These are phyloP conservation scores for Gorsachius goisagi DNA, from an alignment of 2,113 vertebrate genomes.

Conservation along the genomic window DNA sequence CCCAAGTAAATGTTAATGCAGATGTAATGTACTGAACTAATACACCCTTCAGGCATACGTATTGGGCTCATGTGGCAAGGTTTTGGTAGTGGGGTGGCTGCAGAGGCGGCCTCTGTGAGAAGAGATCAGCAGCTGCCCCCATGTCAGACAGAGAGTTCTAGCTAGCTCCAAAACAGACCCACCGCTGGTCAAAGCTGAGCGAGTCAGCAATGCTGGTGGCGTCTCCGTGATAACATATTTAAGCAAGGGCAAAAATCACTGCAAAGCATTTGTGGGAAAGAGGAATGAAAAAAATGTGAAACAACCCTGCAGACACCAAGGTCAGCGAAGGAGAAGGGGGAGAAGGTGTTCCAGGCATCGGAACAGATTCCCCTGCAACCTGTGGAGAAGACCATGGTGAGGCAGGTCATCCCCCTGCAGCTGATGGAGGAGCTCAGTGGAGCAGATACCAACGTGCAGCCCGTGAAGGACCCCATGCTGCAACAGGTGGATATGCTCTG, in stretches of 20 bases:
- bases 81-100: neutral
- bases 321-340: neutral
- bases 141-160: neutral
- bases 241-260: neutral
- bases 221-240: rapidly evolving
- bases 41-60: neutral
- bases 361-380: neutral
- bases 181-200: neutral
- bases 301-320: neutral
- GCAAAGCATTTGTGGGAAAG: neutral
- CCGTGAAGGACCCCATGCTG: neutral
- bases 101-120: neutral
- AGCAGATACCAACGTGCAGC: neutral
- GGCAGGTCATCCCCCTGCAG: neutral
- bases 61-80: neutral
- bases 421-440: neutral
- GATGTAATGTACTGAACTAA: neutral
- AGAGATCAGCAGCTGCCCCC: neutral
- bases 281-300: neutral
- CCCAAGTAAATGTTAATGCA: neutral
- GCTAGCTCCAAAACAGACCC: neutral
- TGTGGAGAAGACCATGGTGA: neutral
- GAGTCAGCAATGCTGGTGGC: rapidly evolving
- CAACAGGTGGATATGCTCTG: neutral
- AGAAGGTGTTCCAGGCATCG: neutral